phyloP scores from a whole-genome alignment of 2,888 invertebrate species.

The Diaphora mendica region DNA sequence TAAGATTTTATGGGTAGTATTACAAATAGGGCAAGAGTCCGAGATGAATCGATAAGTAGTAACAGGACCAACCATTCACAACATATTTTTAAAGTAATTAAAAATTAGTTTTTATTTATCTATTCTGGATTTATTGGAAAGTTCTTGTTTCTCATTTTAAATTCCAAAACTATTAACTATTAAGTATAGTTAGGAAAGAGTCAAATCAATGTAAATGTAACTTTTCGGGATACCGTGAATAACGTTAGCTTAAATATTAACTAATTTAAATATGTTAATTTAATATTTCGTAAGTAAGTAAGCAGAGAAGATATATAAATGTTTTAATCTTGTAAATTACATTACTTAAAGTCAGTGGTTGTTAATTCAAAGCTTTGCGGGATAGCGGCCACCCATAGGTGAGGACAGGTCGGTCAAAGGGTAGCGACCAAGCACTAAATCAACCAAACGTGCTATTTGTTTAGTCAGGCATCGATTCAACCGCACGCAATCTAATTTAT shows the following conservation, averaged over 20 bases:
- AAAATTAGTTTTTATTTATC: neutral
- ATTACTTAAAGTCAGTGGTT: constrained; percentile 52
- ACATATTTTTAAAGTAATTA: constrained; percentile 2
- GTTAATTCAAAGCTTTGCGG: constrained; percentile 61
- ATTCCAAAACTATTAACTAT: neutral
- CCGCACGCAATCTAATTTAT: constrained; percentile 53
- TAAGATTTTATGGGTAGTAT: constrained; percentile 50
- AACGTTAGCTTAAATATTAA: neutral
- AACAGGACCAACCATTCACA: neutral
- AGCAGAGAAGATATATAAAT: neutral
- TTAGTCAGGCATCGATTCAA: constrained; percentile 61
- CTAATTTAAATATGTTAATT: neutral
- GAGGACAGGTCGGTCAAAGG: constrained; percentile 65
- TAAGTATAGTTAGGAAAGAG: neutral
- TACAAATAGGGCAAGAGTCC: constrained; percentile 46
- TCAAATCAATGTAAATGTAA: neutral
- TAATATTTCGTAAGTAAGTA: neutral
- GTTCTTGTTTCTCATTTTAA: neutral
- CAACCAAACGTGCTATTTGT: constrained; percentile 73
- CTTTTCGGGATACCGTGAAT: neutral
- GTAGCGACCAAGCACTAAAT: constrained; percentile 63
- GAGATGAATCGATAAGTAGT: constrained; percentile 31
- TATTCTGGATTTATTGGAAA: neutral
- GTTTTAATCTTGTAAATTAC: constrained; percentile 42
- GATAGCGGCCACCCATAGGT: constrained; percentile 75